Evolutionary conservation across 2,797 vertebrate genomes (phyloP).

Genomic region (Tenualosa ilisha): DNA sequence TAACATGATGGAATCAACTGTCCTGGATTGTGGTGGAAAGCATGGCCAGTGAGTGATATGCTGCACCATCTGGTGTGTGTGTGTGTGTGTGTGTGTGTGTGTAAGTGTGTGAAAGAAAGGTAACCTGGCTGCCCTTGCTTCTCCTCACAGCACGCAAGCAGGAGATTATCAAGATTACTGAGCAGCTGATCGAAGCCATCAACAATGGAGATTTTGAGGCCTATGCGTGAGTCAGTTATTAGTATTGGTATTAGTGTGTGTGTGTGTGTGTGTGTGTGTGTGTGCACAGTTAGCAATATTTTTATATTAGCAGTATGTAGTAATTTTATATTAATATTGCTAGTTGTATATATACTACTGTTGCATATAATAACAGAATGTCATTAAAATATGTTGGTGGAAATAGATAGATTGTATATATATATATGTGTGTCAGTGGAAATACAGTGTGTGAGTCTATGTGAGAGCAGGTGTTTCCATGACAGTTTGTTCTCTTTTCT

Average conservation of each 20-base stretch:
- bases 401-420: not conserved
- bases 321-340: no score
- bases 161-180: conserved; percentile 91
- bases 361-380: no score
- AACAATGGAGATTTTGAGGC: conserved; percentile 98
- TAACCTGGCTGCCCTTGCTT: not conserved
- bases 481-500: not conserved
- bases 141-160: conserved; percentile 74
- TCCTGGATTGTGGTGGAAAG: not conserved
- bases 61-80: not conserved
- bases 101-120: not conserved
- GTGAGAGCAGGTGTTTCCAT: no score
- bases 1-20: conserved; percentile 8
- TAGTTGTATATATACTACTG: no score
- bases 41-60: conserved; percentile 16
- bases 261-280: not conserved
- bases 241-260: not conserved
- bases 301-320: not conserved
- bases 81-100: conserved; percentile 14
- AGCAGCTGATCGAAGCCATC: conserved; percentile 96
- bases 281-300: not conserved
- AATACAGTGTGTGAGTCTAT: no score
- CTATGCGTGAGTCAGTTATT: conserved; percentile 83
- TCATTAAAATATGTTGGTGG: not conserved
- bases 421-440: no score